Evolutionary conservation across 1,140 invertebrate genomes (phyloP).

Genomic region (Aphaenogaster ashmeadi): DNA sequence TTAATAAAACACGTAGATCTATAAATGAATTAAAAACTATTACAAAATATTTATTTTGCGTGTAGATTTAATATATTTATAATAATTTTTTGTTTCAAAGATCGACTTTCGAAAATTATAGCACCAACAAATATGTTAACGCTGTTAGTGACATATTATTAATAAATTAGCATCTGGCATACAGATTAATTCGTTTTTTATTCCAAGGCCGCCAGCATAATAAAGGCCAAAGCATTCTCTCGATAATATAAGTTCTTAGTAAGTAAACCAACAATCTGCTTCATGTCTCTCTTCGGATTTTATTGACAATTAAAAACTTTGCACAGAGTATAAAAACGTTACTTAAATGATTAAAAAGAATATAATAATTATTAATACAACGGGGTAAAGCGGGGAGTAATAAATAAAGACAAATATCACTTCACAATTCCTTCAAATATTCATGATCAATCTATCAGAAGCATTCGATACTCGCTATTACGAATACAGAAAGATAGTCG

Average conservation of each 20-base stretch:
- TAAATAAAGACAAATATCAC: slow-evolving; percentile 14
- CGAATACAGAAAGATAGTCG: background rate
- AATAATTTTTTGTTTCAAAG: slow-evolving; percentile 7
- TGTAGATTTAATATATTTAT: background rate
- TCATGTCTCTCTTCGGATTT: background rate
- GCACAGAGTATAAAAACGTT: background rate
- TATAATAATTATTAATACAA: slow-evolving; percentile 1
- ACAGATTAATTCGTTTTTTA: background rate
- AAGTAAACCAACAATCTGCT: background rate
- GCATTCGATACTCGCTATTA: background rate
- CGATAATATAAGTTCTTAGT: background rate
- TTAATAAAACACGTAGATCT: background rate
- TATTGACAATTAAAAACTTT: slow-evolving; percentile 18
- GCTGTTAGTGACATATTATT: background rate
- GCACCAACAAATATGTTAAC: background rate
- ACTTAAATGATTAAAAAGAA: background rate
- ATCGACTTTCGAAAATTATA: background rate
- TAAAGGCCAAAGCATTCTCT: background rate
- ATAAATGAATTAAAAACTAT: slow-evolving; percentile 20
- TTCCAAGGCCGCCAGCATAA: background rate
- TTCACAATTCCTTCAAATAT: background rate
- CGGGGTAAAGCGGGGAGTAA: background rate
- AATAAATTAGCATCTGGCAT: slow-evolving; percentile 18
- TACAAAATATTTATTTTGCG: background rate
- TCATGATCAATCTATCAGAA: background rate